Evolutionary conservation across 1,140 invertebrate genomes (phyloP), one percentile per base, ranked within the genome.

Genomic region (Orchesella cincta): DNA sequence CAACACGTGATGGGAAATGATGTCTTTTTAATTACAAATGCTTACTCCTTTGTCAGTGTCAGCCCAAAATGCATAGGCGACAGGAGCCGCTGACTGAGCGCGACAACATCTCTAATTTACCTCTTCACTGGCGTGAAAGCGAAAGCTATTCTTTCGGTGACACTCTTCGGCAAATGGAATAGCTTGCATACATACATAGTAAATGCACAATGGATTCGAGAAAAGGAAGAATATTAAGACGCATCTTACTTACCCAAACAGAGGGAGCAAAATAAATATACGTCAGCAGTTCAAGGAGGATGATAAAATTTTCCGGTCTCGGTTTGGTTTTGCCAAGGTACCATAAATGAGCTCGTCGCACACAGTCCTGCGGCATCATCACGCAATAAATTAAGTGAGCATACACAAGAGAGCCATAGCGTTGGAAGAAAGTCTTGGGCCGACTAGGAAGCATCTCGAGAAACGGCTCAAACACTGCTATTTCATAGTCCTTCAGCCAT

Each of bases 261-360:
- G 76, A 36, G 23, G 46, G 35, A 71, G 77, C 36, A 16, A 78
- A 73, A 51, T 62, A 35, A 52, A 78, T 54, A 36, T 36, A 78
- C 18, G 76, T 1, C 0, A 77, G 8, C 16, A 82, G 18, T 62
- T 82, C 36, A 36, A 76, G 26, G 20, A 78, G 23, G 35, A 77
- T 57, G 31, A 82, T 57, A n/a, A 79, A 54, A 46, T 80, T 77
- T 39, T 82, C 78, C 0, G 29, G 3, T 46, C 71, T 14, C n/a
- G 39, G 34, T 46, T 73, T 73, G 3, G 71, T 29, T 29, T 39
- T 26, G 20, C 71, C 71, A 8, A 51, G n/a, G 39, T 46, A 73
- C 34, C 34, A 46, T 36, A 26, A 36, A 12, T 12, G 36, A 18
- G 26, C 31, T 14, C 71, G 71, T 73, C 23, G 36, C 35, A 36